These are phyloP conservation scores for Mus pahari DNA, from an alignment of 2,113 vertebrate species.

Conservation along the genomic window DNA sequence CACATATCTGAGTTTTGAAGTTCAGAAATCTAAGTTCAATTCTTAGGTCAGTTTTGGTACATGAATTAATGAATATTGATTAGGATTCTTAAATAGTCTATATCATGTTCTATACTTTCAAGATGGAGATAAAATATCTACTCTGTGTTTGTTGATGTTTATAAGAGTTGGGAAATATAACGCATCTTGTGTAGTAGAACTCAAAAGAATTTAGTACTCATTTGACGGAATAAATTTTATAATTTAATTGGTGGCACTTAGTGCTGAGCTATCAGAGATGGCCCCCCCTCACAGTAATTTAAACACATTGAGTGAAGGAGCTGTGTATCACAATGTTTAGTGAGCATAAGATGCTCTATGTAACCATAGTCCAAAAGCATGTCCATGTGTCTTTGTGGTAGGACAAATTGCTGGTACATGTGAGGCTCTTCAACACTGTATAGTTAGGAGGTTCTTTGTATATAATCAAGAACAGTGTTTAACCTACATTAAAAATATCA, in stretches of 20 bases:
- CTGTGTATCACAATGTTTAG: not conserved
- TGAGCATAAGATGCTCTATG: not conserved
- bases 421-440: not conserved
- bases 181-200: not conserved
- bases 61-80: not conserved
- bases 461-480: not conserved
- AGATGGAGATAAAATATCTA: not conserved
- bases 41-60: not conserved
- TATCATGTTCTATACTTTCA: not conserved
- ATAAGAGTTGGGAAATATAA: not conserved
- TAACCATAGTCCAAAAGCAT: not conserved
- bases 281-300: not conserved
- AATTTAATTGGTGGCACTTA: not conserved
- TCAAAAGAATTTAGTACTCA: not conserved
- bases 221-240: not conserved
- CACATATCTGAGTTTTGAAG: not conserved
- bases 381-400: not conserved
- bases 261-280: not conserved
- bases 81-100: slow-evolving; percentile 5
- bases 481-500: not conserved
- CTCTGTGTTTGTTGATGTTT: not conserved
- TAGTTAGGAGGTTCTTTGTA: not conserved
- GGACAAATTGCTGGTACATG: too few species aligned
- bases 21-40: not conserved
- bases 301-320: not conserved